Conservation (phyloP, 2,113 vertebrate species). For the Clupea harengus region DNA sequence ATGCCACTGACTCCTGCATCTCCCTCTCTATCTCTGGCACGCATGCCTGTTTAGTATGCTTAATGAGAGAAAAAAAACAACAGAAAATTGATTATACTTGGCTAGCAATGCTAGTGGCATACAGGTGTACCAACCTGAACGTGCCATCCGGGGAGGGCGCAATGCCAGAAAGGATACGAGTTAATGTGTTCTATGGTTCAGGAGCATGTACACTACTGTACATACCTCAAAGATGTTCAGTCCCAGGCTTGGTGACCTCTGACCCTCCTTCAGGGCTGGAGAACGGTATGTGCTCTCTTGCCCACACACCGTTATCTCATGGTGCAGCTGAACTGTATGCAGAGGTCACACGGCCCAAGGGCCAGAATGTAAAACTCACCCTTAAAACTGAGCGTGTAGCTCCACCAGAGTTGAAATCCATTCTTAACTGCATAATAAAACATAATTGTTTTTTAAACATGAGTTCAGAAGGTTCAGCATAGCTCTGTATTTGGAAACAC, state of each 20-base stretch:
- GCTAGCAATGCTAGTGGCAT: not conserved
- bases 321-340: conserved; percentile 23
- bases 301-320: conserved; percentile 25
- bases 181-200: not conserved
- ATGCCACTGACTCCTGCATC: not conserved
- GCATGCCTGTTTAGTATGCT: not conserved
- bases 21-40: not conserved
- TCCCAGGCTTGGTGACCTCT: conserved; percentile 12
- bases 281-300: conserved; percentile 24
- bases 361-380: not conserved
- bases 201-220: not conserved
- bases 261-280: conserved; percentile 26
- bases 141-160: not conserved
- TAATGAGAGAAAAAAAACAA: not conserved
- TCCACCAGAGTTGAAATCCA: not conserved
- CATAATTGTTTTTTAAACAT: not conserved
- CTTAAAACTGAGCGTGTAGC: not conserved
- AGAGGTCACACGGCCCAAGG: not conserved
- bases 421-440: too few species aligned
- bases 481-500: not conserved
- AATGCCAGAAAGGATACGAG: not conserved
- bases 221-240: not conserved
- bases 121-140: not conserved
- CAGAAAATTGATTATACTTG: not conserved
- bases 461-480: not conserved